Evolutionary conservation across 2,797 vertebrate species (phyloP), one percentile per base, ranked within the genome.

Genomic region (Sebastes iracundus): DNA sequence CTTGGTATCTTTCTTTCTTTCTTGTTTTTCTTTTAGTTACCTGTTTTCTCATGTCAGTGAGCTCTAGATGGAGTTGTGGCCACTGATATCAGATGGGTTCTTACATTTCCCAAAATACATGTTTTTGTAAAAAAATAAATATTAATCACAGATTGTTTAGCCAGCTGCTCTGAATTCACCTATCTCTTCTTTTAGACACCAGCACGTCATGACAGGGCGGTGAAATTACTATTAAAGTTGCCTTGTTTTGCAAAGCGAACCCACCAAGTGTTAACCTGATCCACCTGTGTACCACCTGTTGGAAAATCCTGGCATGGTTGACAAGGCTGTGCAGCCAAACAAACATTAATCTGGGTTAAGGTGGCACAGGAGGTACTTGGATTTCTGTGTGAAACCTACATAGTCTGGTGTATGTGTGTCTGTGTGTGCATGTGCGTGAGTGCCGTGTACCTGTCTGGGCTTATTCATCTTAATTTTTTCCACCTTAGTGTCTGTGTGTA

Each of bases 331-430:
- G 75, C 68, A 79, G 81, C 80, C 87, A 88, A 82, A 87, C 76
- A 77, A 79, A 68, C 77, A 69, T 77, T 84, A 72, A 80, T 84
- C 63, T 78, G 52, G 53, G 73, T 86, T 79, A 84, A 82, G 69
- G 80, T 75, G 64, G 53, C 59, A 35, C 62, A 86, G 60, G 61
- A 82, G 69, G 53, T 72, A 38, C 59, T 59, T 32, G 33, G 74
- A 60, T 64, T 81, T 76, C 68, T 83, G 35, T 81, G 23, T 22
- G 42, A 75, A 74, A 68, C 35, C 75, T 55, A n/a, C 2, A 18
- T 28, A 38, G 62, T 56, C 12, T 62, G 18, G 32, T 52, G 55
- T 60, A 25, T 30, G 14, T 59, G 46, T 35, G 27, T 66, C 2
- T 72, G 25, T 49, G 16, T 78, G 1, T 76, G 68, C 16, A 22